These are phyloP conservation scores for Ophion costatus DNA, from an alignment of 2,888 invertebrate species.

Conservation along the genomic window DNA sequence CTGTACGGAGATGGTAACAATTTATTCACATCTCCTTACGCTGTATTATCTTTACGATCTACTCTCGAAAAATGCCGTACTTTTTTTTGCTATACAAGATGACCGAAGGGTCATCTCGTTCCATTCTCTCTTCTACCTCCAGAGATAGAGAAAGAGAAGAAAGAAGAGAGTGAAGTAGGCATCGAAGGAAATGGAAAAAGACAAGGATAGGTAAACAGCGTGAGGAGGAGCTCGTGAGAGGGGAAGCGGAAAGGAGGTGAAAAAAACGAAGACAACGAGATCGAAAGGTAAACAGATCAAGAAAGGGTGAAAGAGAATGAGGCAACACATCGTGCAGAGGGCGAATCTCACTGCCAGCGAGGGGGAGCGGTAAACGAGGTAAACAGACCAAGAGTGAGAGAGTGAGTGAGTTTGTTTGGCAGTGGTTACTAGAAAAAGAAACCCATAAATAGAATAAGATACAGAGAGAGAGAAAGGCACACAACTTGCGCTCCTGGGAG, in stretches of 20 bases:
- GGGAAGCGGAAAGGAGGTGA: not conserved
- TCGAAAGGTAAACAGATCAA: not conserved
- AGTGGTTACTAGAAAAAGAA: not conserved
- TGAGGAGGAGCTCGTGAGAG: not conserved
- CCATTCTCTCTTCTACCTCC: slow-evolving; percentile 4
- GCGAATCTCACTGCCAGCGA: not conserved
- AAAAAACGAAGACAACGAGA: not conserved
- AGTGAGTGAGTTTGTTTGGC: not conserved
- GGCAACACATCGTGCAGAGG: not conserved
- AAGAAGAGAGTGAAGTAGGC: too few relatives aligned
- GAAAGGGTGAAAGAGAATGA: not conserved
- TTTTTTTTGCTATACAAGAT: slow-evolving; percentile 50
- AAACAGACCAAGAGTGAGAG: not conserved
- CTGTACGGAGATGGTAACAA: too few relatives aligned
- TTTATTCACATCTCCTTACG: slow-evolving; percentile 50
- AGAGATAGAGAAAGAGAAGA: not conserved
- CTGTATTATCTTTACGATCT: slow-evolving; percentile 6
- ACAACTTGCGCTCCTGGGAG: not conserved
- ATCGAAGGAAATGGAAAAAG: not conserved
- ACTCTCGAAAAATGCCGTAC: too few relatives aligned
- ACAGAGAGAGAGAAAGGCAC: not conserved
- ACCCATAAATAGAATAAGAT: not conserved
- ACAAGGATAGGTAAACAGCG: not conserved
- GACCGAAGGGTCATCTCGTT: slow-evolving; percentile 11
- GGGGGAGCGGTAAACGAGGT: not conserved